Evolutionary conservation across 2,888 invertebrate genomes (phyloP).

Genomic region (Nomada fucata): DNA sequence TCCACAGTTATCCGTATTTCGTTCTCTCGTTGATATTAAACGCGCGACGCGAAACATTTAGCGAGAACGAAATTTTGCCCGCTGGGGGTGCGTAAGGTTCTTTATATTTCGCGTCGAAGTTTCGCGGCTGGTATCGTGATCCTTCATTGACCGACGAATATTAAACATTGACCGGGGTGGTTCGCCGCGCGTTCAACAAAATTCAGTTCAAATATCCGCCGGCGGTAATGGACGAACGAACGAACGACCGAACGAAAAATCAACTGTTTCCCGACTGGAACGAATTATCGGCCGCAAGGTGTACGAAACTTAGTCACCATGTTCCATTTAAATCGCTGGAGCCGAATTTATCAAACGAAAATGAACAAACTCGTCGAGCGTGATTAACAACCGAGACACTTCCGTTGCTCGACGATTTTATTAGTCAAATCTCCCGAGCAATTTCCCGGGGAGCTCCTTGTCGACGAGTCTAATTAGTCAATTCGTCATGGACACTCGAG

Average conservation of each 20-base stretch:
- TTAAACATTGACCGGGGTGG: background rate
- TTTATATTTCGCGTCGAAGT: constrained; percentile 5
- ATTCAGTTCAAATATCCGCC: background rate
- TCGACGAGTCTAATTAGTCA: constrained; percentile 4
- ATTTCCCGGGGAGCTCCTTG: background rate
- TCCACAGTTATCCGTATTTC: constrained; percentile 5
- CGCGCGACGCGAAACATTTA: constrained; percentile 3
- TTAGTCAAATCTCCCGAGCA: background rate
- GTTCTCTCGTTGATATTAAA: constrained; percentile 11
- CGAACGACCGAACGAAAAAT: no score
- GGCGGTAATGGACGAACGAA: no score
- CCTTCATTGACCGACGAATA: background rate
- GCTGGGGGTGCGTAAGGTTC: background rate
- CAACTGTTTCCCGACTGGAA: no score
- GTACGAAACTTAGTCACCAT: no score
- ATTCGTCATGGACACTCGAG: background rate
- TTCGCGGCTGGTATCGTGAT: background rate
- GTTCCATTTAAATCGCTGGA: no score
- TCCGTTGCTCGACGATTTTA: background rate
- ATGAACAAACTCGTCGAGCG: no score
- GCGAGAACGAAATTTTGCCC: constrained; percentile 13
- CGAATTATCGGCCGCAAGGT: no score
- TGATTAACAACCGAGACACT: background rate
- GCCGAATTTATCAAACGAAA: no score
- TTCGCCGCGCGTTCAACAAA: background rate